Percentiles rank a stretch among this genome's conserved stretches.
These are phyloP conservation scores for Hipparchia sbordonii DNA, from an alignment of 2,888 invertebrate genomes.

Conservation along the genomic window DNA sequence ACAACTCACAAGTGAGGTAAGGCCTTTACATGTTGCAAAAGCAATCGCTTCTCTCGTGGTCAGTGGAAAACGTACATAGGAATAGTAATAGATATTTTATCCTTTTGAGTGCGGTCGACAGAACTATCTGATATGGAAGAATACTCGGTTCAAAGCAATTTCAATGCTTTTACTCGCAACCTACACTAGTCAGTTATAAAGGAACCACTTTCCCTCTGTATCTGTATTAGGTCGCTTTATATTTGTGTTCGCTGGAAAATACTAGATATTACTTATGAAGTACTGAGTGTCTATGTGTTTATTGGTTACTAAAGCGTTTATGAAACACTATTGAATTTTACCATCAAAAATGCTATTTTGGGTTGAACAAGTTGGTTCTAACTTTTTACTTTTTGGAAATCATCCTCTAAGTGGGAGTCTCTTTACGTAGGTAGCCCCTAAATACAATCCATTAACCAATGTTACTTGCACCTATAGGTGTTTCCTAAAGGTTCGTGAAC, in stretches of 20 bases:
- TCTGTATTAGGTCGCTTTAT: constrained; percentile 33
- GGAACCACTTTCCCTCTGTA: constrained; percentile 34
- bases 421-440: too few species aligned
- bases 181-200: constrained; percentile 34
- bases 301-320: background rate
- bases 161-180: constrained; percentile 38
- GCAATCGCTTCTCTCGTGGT: constrained; percentile 40
- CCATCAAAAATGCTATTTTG: too few species aligned
- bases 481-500: too few species aligned
- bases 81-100: constrained; percentile 41
- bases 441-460: too few species aligned
- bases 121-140: constrained; percentile 40
- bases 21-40: constrained; percentile 40
- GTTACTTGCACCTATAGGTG: too few species aligned
- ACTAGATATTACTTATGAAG: constrained; percentile 12
- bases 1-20: constrained; percentile 30
- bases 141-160: constrained; percentile 41
- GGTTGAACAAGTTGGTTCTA: too few species aligned
- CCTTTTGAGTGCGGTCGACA: constrained; percentile 38
- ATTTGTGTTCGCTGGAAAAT: constrained; percentile 51
- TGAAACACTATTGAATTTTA: background rate
- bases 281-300: background rate
- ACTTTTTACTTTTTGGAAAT: too few species aligned
- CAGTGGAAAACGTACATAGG: constrained; percentile 34
- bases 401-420: too few species aligned